Evolutionary conservation across 1,140 invertebrate genomes (phyloP).

Genomic region (Sarcophaga bullata): DNA sequence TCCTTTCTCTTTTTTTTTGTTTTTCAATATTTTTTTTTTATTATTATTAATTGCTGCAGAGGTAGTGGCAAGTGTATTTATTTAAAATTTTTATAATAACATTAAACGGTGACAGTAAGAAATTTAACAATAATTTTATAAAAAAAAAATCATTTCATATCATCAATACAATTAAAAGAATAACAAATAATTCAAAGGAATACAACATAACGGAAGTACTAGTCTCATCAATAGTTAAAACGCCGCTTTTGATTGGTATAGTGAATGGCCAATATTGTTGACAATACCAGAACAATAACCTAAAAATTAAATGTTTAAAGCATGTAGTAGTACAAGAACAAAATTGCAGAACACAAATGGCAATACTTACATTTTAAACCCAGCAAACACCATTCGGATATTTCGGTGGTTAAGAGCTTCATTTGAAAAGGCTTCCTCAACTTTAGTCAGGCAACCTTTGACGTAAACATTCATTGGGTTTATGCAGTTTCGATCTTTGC

Average conservation of each 20-base stretch:
- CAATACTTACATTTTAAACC: constrained; percentile 54
- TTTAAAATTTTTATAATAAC: background rate
- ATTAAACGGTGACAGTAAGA: background rate
- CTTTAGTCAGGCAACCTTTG: constrained; percentile 64
- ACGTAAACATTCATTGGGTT: constrained; percentile 64
- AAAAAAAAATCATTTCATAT: background rate
- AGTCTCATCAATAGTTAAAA: constrained; percentile 43
- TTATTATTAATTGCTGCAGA: background rate
- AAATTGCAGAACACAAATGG: background rate
- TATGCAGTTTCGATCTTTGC: constrained; percentile 51
- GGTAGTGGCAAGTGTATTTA: constrained; percentile 29
- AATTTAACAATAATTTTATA: background rate
- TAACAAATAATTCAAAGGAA: background rate
- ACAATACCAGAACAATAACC: constrained; percentile 53
- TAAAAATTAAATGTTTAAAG: constrained; percentile 37
- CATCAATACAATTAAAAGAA: background rate
- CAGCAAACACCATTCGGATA: constrained; percentile 56
- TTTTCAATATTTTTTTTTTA: no score
- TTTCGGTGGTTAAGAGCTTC: constrained; percentile 65
- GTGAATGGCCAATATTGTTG: constrained; percentile 56
- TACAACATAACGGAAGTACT: no score
- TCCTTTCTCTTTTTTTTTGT: no score
- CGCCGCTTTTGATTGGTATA: constrained; percentile 53
- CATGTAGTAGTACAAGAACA: background rate
- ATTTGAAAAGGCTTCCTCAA: constrained; percentile 66